Percentiles rank a stretch among this genome's conserved stretches.
phyloP scores from a whole-genome alignment of 2,888 invertebrate genomes.

The Cheilosia grossa region DNA sequence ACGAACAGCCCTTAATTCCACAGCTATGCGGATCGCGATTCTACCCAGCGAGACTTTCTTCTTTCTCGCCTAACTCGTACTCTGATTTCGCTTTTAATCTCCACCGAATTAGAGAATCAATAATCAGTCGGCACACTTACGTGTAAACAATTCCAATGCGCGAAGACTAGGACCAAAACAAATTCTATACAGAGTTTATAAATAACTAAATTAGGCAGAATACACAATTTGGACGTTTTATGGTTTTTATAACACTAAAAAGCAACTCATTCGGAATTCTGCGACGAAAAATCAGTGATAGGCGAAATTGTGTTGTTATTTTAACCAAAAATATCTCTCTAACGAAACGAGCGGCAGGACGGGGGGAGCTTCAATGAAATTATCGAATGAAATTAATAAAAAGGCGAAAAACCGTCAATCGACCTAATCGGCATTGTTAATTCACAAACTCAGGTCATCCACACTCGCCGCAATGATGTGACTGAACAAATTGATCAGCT shows the following conservation, averaged over 20 bases:
- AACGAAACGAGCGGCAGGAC: not conserved
- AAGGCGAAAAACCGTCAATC: not conserved
- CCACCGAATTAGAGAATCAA: not conserved
- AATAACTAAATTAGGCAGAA: slow-evolving; percentile 30
- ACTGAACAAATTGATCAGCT: slow-evolving; percentile 67
- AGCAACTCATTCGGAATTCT: slow-evolving; percentile 18
- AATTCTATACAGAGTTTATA: slow-evolving; percentile 33
- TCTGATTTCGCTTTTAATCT: slow-evolving; percentile 24
- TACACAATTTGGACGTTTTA: slow-evolving; percentile 38
- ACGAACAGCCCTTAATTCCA: no score
- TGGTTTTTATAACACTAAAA: slow-evolving; percentile 37
- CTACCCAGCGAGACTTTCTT: slow-evolving; percentile 7
- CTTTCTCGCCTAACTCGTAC: slow-evolving; percentile 15
- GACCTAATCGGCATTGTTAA: slow-evolving; percentile 32
- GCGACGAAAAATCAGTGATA: not conserved
- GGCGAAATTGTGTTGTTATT: slow-evolving; percentile 22
- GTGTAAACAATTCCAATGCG: slow-evolving; percentile 42
- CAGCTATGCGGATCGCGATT: not conserved
- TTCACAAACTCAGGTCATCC: slow-evolving; percentile 35
- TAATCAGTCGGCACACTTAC: slow-evolving; percentile 42
- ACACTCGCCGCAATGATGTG: not conserved
- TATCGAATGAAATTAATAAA: slow-evolving; percentile 19
- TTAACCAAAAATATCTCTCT: slow-evolving; percentile 17
- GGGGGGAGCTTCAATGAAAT: not conserved
- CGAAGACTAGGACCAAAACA: slow-evolving; percentile 26